phyloP scores from a whole-genome alignment of 1,140 invertebrate species.

The Magallana angulata region DNA sequence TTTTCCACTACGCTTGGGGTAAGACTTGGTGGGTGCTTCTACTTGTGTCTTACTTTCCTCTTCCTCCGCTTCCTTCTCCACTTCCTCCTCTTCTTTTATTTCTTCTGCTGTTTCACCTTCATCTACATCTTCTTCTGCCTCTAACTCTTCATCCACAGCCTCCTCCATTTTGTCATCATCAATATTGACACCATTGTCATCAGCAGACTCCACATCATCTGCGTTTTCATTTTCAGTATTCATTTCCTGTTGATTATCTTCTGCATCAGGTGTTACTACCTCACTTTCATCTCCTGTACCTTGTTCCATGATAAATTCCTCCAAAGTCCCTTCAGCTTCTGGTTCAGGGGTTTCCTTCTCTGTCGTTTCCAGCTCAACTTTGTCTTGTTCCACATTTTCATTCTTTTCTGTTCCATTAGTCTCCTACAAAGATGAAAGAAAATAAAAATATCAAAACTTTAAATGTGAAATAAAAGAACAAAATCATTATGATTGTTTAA shows the following conservation, averaged over 20 bases:
- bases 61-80: constrained; percentile 43
- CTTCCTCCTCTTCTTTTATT: constrained; percentile 30
- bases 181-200: constrained; percentile 36
- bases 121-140: constrained; percentile 47
- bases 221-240: constrained; percentile 22
- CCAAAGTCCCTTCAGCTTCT: constrained; percentile 58
- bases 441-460: too few species aligned
- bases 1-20: constrained; percentile 28
- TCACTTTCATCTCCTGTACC: constrained; percentile 50
- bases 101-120: constrained; percentile 43
- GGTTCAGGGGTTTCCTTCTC: constrained; percentile 48
- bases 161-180: constrained; percentile 29
- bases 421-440: background rate
- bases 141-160: constrained; percentile 1
- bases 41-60: constrained; percentile 30
- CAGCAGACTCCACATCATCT: constrained; percentile 44
- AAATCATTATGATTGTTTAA: too few species aligned
- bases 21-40: background rate
- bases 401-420: constrained; percentile 41
- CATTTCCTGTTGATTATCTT: constrained; percentile 39
- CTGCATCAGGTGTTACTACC: constrained; percentile 28
- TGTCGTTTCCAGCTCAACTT: background rate
- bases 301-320: constrained; percentile 53
- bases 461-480: too few species aligned
- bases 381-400: constrained; percentile 38